phyloP scores from a whole-genome alignment of 1,140 invertebrate species.

The Lepidotrigona ventralis region DNA sequence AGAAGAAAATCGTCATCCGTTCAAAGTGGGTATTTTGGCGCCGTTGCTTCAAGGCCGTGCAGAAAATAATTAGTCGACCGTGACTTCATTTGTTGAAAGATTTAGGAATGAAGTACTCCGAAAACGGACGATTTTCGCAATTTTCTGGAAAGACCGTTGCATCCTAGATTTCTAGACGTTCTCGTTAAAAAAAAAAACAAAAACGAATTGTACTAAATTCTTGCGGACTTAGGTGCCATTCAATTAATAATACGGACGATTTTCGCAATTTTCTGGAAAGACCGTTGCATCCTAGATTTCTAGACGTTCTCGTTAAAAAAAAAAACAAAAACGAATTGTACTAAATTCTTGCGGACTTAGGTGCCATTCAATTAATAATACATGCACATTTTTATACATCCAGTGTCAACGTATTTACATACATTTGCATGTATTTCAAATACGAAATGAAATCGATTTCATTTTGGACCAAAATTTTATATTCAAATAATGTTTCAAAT shows the following conservation, averaged over 20 bases:
- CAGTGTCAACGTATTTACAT: no score
- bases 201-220: background rate
- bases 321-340: background rate
- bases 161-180: background rate
- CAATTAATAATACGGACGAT: background rate
- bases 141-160: background rate
- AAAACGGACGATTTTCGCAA: background rate
- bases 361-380: no score
- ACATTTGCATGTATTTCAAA: no score
- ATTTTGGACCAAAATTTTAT: no score
- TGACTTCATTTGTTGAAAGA: slow-evolving; percentile 19
- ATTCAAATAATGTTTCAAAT: no score
- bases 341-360: no score
- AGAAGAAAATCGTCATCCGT: slow-evolving; percentile 5
- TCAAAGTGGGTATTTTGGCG: slow-evolving; percentile 34
- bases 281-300: background rate
- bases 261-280: background rate
- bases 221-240: no score
- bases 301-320: background rate
- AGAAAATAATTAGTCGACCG: slow-evolving; percentile 32
- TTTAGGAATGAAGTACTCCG: background rate
- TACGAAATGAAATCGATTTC: no score
- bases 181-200: background rate
- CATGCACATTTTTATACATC: no score
- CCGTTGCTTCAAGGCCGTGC: slow-evolving; percentile 7